Conservation (phyloP, 2,797 vertebrate genomes). For the Fundulus diaphanus region DNA sequence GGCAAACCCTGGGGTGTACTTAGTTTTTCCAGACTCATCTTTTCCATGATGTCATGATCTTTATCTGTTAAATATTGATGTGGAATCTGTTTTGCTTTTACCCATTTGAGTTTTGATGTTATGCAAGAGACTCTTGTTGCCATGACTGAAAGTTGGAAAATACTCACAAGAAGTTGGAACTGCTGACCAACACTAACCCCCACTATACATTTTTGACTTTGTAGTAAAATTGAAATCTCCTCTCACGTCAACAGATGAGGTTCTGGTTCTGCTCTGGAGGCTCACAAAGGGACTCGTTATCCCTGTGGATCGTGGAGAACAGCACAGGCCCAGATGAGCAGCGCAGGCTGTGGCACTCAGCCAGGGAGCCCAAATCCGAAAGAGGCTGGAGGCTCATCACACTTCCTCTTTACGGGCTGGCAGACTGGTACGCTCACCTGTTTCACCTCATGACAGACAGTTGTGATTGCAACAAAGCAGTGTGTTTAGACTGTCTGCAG, state of each 20-base stretch:
- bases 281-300: slow-evolving; percentile 84
- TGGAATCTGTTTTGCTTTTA: neutral
- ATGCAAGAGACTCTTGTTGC: neutral
- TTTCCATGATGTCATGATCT: neutral
- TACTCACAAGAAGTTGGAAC: slow-evolving; percentile 5
- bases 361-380: slow-evolving; percentile 73
- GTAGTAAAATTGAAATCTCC: neutral
- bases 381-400: slow-evolving; percentile 86
- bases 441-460: slow-evolving; percentile 4
- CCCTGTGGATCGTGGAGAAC: slow-evolving; percentile 89
- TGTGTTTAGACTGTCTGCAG: slow-evolving; percentile 25
- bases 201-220: neutral
- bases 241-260: slow-evolving; percentile 81
- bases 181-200: neutral
- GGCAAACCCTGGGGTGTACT: neutral
- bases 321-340: slow-evolving; percentile 88
- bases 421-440: slow-evolving; percentile 87
- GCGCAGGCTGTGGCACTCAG: slow-evolving; percentile 85
- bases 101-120: neutral
- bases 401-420: slow-evolving; percentile 87
- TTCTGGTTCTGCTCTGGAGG: slow-evolving; percentile 89
- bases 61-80: neutral
- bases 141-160: slow-evolving; percentile 4
- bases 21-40: neutral
- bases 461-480: slow-evolving; percentile 18